These are phyloP conservation scores for Caenorhabditis drosophilae DNA, from an alignment of 2,888 invertebrate species.

Conservation along the genomic window DNA sequence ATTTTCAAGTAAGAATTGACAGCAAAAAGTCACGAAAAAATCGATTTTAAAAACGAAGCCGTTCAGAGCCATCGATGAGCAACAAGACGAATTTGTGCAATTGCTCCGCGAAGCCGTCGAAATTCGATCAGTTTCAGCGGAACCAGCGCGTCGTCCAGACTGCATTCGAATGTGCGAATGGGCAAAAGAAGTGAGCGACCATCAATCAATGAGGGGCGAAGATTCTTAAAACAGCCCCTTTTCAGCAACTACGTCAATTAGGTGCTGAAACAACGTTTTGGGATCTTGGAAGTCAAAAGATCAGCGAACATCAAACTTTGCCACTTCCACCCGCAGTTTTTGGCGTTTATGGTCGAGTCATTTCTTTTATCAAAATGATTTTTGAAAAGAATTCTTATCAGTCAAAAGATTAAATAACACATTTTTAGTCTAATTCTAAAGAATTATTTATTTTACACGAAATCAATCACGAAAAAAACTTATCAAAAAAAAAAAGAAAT, in stretches of 20 bases:
- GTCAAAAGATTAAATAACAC: neutral
- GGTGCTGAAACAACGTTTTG: slow-evolving; percentile 56
- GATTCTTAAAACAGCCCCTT: slow-evolving; percentile 1
- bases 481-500: neutral
- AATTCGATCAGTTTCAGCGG: slow-evolving; percentile 92
- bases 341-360: slow-evolving; percentile 74
- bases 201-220: too few species aligned
- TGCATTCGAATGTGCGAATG: slow-evolving; percentile 86
- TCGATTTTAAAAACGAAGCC: too few species aligned
- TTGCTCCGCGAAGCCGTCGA: slow-evolving; percentile 84
- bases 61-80: slow-evolving; percentile 80
- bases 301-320: slow-evolving; percentile 35
- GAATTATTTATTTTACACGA: too few species aligned
- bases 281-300: slow-evolving; percentile 54
- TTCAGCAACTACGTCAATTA: slow-evolving; percentile 52
- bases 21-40: too few species aligned
- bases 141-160: slow-evolving; percentile 82
- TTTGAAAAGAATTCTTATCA: slow-evolving; percentile 5
- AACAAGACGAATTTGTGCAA: slow-evolving; percentile 80
- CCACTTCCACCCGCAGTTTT: slow-evolving; percentile 63
- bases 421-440: too few species aligned
- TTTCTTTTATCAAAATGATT: neutral
- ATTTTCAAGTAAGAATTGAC: slow-evolving; percentile 32
- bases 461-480: too few species aligned
- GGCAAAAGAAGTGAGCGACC: slow-evolving; percentile 71